phyloP scores from a whole-genome alignment of 2,888 invertebrate genomes.

The Frankliniella fusca region DNA sequence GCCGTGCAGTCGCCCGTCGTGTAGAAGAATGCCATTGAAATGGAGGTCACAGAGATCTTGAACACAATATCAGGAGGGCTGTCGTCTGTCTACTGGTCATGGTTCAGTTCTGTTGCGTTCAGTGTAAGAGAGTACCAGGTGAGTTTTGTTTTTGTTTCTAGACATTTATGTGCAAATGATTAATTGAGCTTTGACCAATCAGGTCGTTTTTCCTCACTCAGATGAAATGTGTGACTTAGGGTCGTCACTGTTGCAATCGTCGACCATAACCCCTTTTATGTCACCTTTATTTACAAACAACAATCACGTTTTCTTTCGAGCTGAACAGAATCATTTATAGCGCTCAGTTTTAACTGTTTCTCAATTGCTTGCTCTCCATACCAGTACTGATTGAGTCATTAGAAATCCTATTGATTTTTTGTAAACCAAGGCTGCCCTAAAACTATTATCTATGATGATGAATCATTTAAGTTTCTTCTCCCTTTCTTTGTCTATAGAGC shows the following conservation, averaged over 20 bases:
- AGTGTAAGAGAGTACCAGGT: constrained; percentile 11
- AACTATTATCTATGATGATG: not conserved
- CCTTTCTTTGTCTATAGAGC: not conserved
- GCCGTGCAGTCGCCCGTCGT: not conserved
- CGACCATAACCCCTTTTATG: not conserved
- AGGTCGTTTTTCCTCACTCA: not conserved
- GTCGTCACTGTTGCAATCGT: not conserved
- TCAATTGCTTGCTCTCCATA: not conserved
- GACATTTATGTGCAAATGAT: not conserved
- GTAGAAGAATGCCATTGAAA: not conserved
- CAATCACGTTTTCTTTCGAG: not conserved
- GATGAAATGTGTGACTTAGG: not conserved
- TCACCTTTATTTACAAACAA: not conserved
- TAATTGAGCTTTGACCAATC: not conserved
- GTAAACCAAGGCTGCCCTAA: not conserved
- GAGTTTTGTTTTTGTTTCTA: not conserved
- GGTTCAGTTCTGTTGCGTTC: constrained; percentile 4
- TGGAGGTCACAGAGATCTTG: not conserved
- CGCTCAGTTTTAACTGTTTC: not conserved
- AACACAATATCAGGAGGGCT: not conserved
- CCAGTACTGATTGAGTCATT: too few relatives aligned
- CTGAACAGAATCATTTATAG: not conserved
- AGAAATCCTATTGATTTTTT: not conserved
- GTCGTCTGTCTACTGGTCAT: constrained; percentile 17
- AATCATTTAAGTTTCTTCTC: not conserved